Evolutionary conservation across 2,888 invertebrate species (phyloP).

Genomic region (Theretra japonica): DNA sequence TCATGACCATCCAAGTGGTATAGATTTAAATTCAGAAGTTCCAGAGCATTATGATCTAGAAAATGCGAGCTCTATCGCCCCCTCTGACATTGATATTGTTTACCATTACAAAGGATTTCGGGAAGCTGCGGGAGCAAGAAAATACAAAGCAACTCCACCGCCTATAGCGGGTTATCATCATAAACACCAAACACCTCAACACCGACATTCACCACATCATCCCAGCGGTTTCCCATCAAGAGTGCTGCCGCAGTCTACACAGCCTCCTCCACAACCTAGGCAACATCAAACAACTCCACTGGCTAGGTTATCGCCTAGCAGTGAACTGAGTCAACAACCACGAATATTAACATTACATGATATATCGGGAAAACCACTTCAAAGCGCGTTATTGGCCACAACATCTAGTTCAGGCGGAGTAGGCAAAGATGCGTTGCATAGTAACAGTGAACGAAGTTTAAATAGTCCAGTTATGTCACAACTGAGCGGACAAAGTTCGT

Average conservation of each 20-base stretch:
- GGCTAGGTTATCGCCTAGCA: slow-evolving; percentile 95
- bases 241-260: slow-evolving; percentile 88
- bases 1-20: slow-evolving; percentile 89
- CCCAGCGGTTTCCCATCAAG: slow-evolving; percentile 90
- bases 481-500: slow-evolving; percentile 93
- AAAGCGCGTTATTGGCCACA: slow-evolving; percentile 94
- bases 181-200: slow-evolving; percentile 90
- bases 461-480: slow-evolving; percentile 97
- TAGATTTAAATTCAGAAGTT: slow-evolving; percentile 91
- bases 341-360: slow-evolving; percentile 96
- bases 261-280: slow-evolving; percentile 87
- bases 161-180: slow-evolving; percentile 91
- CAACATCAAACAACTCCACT: slow-evolving; percentile 95
- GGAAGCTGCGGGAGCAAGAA: slow-evolving; percentile 92
- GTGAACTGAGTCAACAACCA: slow-evolving; percentile 96
- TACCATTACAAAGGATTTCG: slow-evolving; percentile 98
- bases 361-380: slow-evolving; percentile 96
- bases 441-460: slow-evolving; percentile 95
- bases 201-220: slow-evolving; percentile 91
- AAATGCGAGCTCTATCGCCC: slow-evolving; percentile 98
- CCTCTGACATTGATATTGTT: slow-evolving; percentile 98
- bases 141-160: slow-evolving; percentile 94
- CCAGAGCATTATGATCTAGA: slow-evolving; percentile 98
- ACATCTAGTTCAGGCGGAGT: slow-evolving; percentile 95
- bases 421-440: slow-evolving; percentile 94